Base-by-base conservation (phyloP, 2,113 vertebrate species). In the Marmota flaviventris region DNA sequence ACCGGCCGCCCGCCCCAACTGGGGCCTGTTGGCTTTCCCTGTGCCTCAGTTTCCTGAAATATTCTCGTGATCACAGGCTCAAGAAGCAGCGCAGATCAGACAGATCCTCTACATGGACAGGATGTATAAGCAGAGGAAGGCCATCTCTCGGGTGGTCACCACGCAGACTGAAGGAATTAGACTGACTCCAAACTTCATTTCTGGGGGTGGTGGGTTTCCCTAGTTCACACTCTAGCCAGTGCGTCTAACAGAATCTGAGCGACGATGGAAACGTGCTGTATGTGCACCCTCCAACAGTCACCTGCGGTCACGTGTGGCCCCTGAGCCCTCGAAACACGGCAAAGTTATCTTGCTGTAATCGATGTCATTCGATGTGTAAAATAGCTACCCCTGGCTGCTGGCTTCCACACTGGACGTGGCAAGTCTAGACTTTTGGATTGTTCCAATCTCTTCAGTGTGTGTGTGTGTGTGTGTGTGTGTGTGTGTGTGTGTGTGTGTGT, bases 221-320 rank as follows among this genome's bases (percentile, higher is more conserved):
- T 65, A 0, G n/a, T 8, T 51, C 20, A 4, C 0, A 17, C 37
- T 25, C 79, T 34, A 18, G 76, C 76, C 9, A 2, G 39, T 14
- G 84, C 78, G 4, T 6, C 32, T 75, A 0, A 6, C 0, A 58
- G 69, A 27, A 37, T 32, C 18, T 37, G 1, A 1, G 37, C 1
- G 0, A 5, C 4, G 63, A 25, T 0, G 22, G 56, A 48, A 39
- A 39, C 6, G 12, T 11, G 2, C 67, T 24, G 6, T 2, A 2
- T 34, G 39, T 48, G 24, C 3, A 8, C 22, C 1, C 0, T 4
- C 27, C 70, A 16, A 1, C 2, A 37, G 39, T 14, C 42, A 5
- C n/a, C 39, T 0, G 5, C 8, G 17, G 45, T 56, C 53, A 69
- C 20, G 37, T 0, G 16, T 24, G 67, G 18, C 73, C 5, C 2